Conservation (phyloP, 2,888 invertebrate genomes). For the Amorpha juglandis region DNA sequence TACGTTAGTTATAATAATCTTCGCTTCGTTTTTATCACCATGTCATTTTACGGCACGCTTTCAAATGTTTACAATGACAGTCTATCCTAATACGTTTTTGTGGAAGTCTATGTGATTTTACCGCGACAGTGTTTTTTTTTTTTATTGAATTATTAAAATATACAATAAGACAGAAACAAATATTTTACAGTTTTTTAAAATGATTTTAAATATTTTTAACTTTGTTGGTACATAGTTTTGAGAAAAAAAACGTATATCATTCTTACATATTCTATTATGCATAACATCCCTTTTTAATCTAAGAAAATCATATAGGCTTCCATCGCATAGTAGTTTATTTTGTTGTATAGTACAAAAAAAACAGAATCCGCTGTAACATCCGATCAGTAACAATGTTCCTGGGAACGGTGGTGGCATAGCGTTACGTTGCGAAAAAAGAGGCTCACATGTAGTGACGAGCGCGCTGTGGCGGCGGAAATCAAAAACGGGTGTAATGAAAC, state of each 20-base stretch:
- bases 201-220: background rate
- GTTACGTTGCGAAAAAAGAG: conserved; percentile 47
- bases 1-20: conserved; percentile 70
- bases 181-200: background rate
- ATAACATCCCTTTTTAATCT: background rate
- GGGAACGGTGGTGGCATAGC: conserved; percentile 64
- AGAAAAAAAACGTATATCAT: background rate
- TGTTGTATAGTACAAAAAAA: conserved; percentile 58
- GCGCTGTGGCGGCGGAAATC: conserved; percentile 25
- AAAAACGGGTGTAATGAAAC: background rate
- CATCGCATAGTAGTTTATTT: conserved; percentile 44
- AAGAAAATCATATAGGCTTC: conserved; percentile 60
- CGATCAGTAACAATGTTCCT: conserved; percentile 66
- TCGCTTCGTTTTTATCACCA: conserved; percentile 70
- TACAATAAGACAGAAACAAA: background rate
- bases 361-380: conserved; percentile 64
- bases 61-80: conserved; percentile 82
- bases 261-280: background rate
- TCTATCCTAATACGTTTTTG: conserved; percentile 56
- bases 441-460: conserved; percentile 42
- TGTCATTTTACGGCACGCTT: conserved; percentile 80
- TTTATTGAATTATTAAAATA: background rate
- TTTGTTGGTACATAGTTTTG: too few species aligned
- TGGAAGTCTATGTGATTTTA: conserved; percentile 71
- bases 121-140: conserved; percentile 2